A percentile compares a stretch with the other conserved stretches of the same genome.
Evolutionary conservation across 2,797 vertebrate genomes (phyloP).

Genomic region (Urocyon cinereoargenteus): DNA sequence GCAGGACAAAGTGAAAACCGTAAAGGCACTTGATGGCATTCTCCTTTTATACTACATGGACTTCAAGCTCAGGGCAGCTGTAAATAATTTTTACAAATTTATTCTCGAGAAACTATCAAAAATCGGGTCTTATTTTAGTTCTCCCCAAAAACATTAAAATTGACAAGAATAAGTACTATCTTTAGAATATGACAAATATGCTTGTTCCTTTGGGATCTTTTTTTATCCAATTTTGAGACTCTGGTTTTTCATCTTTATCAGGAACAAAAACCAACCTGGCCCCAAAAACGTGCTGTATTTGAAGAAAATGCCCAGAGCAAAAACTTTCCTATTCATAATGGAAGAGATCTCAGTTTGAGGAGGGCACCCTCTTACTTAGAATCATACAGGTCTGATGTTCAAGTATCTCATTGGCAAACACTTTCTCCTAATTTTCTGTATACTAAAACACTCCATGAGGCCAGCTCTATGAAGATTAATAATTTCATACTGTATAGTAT

Average conservation of each 20-base stretch:
- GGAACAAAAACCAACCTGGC: not conserved
- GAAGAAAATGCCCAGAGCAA: not conserved
- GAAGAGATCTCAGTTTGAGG: not conserved
- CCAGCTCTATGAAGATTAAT: not conserved
- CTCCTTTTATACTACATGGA: not conserved
- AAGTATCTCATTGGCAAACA: not conserved
- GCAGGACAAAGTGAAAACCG: not conserved
- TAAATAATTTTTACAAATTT: not conserved
- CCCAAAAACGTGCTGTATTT: not conserved
- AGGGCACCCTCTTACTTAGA: not conserved
- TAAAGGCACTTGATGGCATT: not conserved
- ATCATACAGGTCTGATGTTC: not conserved
- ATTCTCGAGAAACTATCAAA: not conserved
- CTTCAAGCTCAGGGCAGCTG: not conserved
- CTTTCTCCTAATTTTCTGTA: not conserved
- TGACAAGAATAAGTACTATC: not conserved
- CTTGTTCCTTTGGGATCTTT: not conserved
- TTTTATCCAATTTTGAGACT: not conserved
- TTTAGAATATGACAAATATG: not conserved
- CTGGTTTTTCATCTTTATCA: constrained; percentile 1
- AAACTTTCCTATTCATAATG: not conserved
- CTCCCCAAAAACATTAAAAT: not conserved
- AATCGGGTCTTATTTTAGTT: not conserved
- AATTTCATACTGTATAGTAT: not conserved
- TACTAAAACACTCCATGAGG: not conserved